Percentiles rank a stretch among this genome's conserved stretches.
Conservation (phyloP, 2,888 invertebrate genomes). For the Brassicogethes aeneus region DNA sequence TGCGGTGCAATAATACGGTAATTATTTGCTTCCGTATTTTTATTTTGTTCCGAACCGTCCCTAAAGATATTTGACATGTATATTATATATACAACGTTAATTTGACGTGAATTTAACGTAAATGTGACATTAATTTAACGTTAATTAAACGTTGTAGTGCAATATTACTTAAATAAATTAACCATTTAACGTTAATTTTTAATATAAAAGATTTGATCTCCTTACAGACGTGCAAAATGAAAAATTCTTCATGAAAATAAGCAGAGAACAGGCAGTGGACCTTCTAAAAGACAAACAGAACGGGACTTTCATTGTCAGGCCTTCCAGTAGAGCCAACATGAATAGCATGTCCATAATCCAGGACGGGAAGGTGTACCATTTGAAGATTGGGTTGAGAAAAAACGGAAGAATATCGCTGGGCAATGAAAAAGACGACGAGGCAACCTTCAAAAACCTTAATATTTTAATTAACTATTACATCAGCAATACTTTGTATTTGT, state of each 20-base stretch:
- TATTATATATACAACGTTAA: too few relatives aligned
- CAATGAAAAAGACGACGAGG: slow-evolving; percentile 45
- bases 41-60: too few relatives aligned
- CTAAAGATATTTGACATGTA: too few relatives aligned
- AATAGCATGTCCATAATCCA: slow-evolving; percentile 50
- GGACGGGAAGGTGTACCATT: slow-evolving; percentile 46
- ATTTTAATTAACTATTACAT: slow-evolving; percentile 48
- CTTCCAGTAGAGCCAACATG: slow-evolving; percentile 42
- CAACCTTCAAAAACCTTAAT: slow-evolving; percentile 45
- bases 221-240: too few relatives aligned
- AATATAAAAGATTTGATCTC: too few relatives aligned
- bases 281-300: slow-evolving; percentile 48
- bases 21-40: too few relatives aligned
- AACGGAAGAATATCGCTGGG: slow-evolving; percentile 50
- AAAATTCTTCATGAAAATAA: slow-evolving; percentile 48
- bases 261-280: slow-evolving; percentile 45
- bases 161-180: too few relatives aligned
- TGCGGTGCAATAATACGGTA: too few relatives aligned
- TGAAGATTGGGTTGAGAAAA: slow-evolving; percentile 44
- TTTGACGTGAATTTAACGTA: too few relatives aligned
- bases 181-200: too few relatives aligned
- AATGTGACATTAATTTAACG: too few relatives aligned
- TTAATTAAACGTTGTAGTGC: too few relatives aligned
- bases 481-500: slow-evolving; percentile 46
- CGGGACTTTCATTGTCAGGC: slow-evolving; percentile 50